phyloP scores from a whole-genome alignment of 2,113 vertebrate species.

The Myrmophylax atrothorax region DNA sequence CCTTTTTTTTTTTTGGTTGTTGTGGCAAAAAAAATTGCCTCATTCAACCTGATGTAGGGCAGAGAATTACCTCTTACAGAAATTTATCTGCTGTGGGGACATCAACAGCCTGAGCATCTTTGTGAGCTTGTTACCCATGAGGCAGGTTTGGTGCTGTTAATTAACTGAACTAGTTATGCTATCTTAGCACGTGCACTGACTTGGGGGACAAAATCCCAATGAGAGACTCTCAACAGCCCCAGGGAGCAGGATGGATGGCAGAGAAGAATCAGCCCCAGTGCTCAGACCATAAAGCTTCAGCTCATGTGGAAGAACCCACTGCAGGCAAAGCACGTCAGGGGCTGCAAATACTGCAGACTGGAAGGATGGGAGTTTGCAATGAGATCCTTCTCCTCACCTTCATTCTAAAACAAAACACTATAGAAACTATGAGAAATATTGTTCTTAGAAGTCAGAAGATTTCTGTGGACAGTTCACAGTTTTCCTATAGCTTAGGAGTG shows the following conservation, averaged over 20 bases:
- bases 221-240: not conserved
- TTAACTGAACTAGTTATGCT: not conserved
- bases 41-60: not conserved
- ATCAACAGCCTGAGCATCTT: too few species aligned
- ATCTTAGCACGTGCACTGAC: not conserved
- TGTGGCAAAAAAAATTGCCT: not conserved
- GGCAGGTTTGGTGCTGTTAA: not conserved
- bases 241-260: not conserved
- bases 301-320: accelerated
- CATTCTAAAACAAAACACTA: not conserved
- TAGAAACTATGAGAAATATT: not conserved
- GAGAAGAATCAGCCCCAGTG: not conserved
- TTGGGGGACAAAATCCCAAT: not conserved
- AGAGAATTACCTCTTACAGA: not conserved
- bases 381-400: not conserved
- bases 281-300: not conserved
- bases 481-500: not conserved
- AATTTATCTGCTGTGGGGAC: not conserved
- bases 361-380: not conserved
- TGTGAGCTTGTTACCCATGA: not conserved
- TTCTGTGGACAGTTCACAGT: not conserved
- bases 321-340: not conserved
- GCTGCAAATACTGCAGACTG: not conserved
- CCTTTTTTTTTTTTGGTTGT: not conserved
- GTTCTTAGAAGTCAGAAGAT: not conserved